phyloP scores from a whole-genome alignment of 2,888 invertebrate species.

The Galeruca laticollis region DNA sequence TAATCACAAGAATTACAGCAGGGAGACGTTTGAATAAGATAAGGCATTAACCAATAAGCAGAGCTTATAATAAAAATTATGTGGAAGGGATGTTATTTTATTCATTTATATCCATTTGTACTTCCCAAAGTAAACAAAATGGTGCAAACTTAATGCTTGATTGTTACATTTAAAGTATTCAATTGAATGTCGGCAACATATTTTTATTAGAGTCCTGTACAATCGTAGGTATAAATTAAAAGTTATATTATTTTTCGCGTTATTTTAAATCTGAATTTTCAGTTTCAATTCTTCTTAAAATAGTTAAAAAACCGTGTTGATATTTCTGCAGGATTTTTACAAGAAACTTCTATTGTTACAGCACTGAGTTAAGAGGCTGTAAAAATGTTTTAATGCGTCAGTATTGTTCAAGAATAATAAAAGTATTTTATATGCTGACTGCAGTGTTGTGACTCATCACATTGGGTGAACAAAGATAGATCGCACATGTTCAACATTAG shows the following conservation, averaged over 20 bases:
- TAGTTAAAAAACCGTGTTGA: not conserved
- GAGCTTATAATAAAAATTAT: no score
- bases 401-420: constrained; percentile 27
- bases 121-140: no score
- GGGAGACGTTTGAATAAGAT: no score
- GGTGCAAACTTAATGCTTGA: no score
- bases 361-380: constrained; percentile 23
- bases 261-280: not conserved
- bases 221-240: not conserved
- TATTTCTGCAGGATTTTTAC: not conserved
- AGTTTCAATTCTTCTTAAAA: not conserved
- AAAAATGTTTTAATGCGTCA: constrained; percentile 33
- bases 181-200: no score
- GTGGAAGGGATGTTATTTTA: no score
- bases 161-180: no score
- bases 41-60: no score
- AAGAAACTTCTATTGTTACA: constrained; percentile 9
- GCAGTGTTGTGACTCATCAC: constrained; percentile 46
- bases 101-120: no score
- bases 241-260: no score
- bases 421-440: constrained; percentile 31
- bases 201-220: not conserved
- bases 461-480: constrained; percentile 44
- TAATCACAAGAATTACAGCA: no score
- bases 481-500: constrained; percentile 49